Base-by-base conservation (phyloP, 2,113 vertebrate genomes). In the Saccopteryx leptura region DNA sequence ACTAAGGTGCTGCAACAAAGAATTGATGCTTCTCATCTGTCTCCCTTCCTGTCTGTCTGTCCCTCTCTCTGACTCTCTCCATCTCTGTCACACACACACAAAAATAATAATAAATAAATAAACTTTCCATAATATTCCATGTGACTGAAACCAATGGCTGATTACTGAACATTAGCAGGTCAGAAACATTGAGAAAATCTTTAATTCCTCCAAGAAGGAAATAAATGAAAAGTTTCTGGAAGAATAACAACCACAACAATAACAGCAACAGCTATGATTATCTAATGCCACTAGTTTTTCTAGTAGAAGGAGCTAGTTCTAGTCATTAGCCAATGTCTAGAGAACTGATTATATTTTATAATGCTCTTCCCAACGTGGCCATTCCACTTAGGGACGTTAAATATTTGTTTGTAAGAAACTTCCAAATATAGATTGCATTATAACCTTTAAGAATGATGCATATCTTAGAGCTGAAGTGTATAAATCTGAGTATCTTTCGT, bases 151-250 rank as follows among this genome's bases (percentile, higher is more conserved):
- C 39, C n/a, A 91, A 7, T 60, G 6, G 7, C 17, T 63, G 66
- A 61, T 60, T 14, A 33, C 33, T 94, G 2, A 19, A 82, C 15
- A 65, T 71, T 71, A 60, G 52, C 58, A 79, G 24, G 5, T 80
- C 7, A 81, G 81, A 71, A 85, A 78, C 24, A 6, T 87, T 88
- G 63, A 83, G 15, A 88, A 92, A 71, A 76, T 71, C 31, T 54
- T 96, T 71, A 86, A 71, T 85, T 96, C 48, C 56, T 92, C 63
- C 28, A 86, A 31, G 24, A 94, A 56, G 74, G 9, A 83, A 96
- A 72, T 46, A 78, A 90, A 74, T 92, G 52, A 69, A 88, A 60
- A n/a, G 31, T 87, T 75, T 81, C 71, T 66, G 46, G n/a, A 82
- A 76, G 33, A 72, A 80, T 72, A 65, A 80, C 54, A 79, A 84